Percentiles rank a stretch among this genome's conserved stretches.
These are phyloP conservation scores for Indicator maculatus DNA, from an alignment of 2,113 vertebrate species.

Conservation along the genomic window DNA sequence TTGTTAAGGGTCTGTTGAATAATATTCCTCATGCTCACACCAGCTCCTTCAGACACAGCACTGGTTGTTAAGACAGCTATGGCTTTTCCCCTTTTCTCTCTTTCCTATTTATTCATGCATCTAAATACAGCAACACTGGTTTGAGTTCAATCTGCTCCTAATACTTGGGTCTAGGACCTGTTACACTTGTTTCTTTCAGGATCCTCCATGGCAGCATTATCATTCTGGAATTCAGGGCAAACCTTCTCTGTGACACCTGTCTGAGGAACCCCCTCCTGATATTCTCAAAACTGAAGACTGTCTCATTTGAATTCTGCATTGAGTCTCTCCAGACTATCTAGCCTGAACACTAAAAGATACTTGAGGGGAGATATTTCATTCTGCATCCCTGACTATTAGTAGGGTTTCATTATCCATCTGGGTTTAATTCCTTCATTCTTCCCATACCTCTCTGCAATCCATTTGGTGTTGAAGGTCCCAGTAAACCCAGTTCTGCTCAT, in stretches of 20 bases:
- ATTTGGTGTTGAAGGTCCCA: not conserved
- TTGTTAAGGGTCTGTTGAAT: not conserved
- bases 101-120: not conserved
- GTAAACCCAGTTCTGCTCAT: not conserved
- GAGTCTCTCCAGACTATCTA: not conserved
- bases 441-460: not conserved
- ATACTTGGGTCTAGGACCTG: not conserved
- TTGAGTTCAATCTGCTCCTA: not conserved
- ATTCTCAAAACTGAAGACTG: not conserved
- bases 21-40: not conserved
- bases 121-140: not conserved
- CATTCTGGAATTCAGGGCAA: not conserved
- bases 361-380: not conserved
- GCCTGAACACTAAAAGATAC: not conserved
- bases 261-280: not conserved
- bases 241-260: not conserved
- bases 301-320: not conserved
- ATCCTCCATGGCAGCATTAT: not conserved
- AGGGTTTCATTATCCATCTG: not conserved
- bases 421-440: not conserved
- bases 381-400: not conserved
- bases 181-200: not conserved
- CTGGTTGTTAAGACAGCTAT: not conserved
- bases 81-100: not conserved
- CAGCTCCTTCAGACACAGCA: rapidly evolving